Conservation (phyloP, 2,888 invertebrate species). For the Xanthia togata region DNA sequence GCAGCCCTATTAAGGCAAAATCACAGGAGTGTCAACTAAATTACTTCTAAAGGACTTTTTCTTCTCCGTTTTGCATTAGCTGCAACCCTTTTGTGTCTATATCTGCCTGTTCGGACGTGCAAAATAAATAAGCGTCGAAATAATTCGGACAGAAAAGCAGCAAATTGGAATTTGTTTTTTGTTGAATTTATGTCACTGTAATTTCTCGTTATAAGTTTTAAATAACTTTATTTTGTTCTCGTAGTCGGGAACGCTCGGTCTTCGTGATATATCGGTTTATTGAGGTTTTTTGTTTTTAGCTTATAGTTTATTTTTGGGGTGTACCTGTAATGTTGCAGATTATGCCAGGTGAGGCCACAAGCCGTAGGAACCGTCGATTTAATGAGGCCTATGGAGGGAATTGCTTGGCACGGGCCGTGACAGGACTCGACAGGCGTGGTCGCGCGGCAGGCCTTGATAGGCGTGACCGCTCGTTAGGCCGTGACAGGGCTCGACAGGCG, state of each 20-base stretch:
- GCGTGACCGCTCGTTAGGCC: too few relatives aligned
- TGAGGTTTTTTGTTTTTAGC: not conserved
- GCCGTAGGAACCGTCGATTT: too few relatives aligned
- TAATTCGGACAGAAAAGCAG: conserved; percentile 20
- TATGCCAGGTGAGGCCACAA: too few relatives aligned
- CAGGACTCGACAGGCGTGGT: too few relatives aligned
- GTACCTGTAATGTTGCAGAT: too few relatives aligned
- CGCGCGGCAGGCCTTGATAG: too few relatives aligned
- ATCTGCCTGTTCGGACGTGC: conserved; percentile 40
- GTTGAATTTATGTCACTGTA: conserved; percentile 37
- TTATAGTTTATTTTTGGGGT: not conserved
- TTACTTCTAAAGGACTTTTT: conserved; percentile 53
- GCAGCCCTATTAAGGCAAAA: conserved; percentile 46
- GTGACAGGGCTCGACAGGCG: too few relatives aligned
- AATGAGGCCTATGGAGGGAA: too few relatives aligned
- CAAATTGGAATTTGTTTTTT: conserved; percentile 47
- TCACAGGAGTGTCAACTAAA: conserved; percentile 37
- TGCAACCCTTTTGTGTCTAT: conserved; percentile 47
- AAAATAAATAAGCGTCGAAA: conserved; percentile 52
- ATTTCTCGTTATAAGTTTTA: conserved; percentile 34
- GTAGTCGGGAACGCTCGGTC: not conserved
- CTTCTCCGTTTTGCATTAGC: conserved; percentile 33
- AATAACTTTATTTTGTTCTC: conserved; percentile 45
- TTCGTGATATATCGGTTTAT: conserved; percentile 8
- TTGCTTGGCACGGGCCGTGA: too few relatives aligned